Base-by-base conservation (phyloP, 2,888 invertebrate species). In the Steinernema carpocapsae region DNA sequence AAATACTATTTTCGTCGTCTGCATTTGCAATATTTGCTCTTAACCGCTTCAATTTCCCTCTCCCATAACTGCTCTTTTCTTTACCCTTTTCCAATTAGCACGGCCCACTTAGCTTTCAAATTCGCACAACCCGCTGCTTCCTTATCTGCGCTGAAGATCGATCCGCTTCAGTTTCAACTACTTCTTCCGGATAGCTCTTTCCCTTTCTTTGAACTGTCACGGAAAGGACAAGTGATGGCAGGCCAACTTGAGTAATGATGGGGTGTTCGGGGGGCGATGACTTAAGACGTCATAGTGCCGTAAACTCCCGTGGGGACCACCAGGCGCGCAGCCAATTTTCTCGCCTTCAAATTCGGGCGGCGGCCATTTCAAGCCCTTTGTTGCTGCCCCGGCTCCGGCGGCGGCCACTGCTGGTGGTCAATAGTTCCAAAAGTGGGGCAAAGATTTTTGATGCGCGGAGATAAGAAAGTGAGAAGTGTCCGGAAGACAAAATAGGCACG, bases 171-270 rank as follows among this genome's bases (percentile, higher is more conserved):
- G 32, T 29, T 64, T 37, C 37, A 37, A 37, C 37, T 37, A 37
- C 10, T 37, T 37, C 37, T 37, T 37, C 37, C 37, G 48, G n/a
- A 19, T 14, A 17, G 22, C 32, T 32, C 64, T 56, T 26, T 2
- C 17, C 32, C 26, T n/a, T 64, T 64, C 64, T n/a, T 14, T 64
- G 37, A 64, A 64, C 64, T 64, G 64, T 64, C 64, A 64, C 37
- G 64, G 64, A 64, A 64, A 64, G 64, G 64, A 64, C 71, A 71
- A 71, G 71, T 71, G 71, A 46, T 71, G 71, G 71, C 71, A 71
- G 46, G 46, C 48, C 51, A 71, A 64, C 64, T 64, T 71, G 71
- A 71, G 71, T 71, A 71, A 71, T 71, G 71, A 71, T 71, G 48
- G 71, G 71, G 71, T 71, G 71, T 71, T 71, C 71, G 48, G 42